Base-by-base conservation (phyloP, 2,888 invertebrate species). In the Alloscopus bannaensis region DNA sequence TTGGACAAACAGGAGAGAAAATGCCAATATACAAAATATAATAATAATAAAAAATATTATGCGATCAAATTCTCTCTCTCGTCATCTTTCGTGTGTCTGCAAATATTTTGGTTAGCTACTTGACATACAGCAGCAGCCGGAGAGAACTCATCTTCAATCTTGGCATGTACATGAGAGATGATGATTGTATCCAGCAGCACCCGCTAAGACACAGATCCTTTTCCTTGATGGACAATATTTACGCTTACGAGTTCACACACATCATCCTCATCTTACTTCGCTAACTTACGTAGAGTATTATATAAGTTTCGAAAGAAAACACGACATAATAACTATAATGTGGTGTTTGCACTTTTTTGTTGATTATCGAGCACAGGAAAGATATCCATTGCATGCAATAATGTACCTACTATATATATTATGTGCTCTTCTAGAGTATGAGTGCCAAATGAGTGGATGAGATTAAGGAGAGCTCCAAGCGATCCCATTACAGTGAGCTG, bases 281-380 rank as follows among this genome's bases (percentile, higher is more conserved):
- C 36, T 36, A 36, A 6, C 13, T 13, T 13, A 36, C 36, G 24
- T 16, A 52, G 52, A 8, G 52, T 52, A 24, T 20, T 11, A 3
- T 45, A n/a, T n/a, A n/a, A n/a, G n/a, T n/a, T n/a, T n/a, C n/a
- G n/a, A n/a, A n/a, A n/a, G n/a, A n/a, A n/a, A n/a, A n/a, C n/a
- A n/a, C n/a, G n/a, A 18, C 47, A 8, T 50, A 11, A 1, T 22
- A 11, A 50, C 13, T 22, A 50, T 20, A 31, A 69, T 29, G 24
- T 47, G 45, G 62, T 78, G 78, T 78, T 78, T 78, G 78, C 78
- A 78, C 71, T 65, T 57, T 64, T 71, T 64, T 64, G 40, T 64
- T 45, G 47, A 45, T 40, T 66, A 66, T 66, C 47, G 26, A 52
- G 20, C 57, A 66, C 78, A 78, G 71, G 78, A 78, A 78, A 64